Evolutionary conservation across 2,797 vertebrate species (phyloP), one percentile per base, ranked within the genome.

Genomic region (Potorous gilbertii): DNA sequence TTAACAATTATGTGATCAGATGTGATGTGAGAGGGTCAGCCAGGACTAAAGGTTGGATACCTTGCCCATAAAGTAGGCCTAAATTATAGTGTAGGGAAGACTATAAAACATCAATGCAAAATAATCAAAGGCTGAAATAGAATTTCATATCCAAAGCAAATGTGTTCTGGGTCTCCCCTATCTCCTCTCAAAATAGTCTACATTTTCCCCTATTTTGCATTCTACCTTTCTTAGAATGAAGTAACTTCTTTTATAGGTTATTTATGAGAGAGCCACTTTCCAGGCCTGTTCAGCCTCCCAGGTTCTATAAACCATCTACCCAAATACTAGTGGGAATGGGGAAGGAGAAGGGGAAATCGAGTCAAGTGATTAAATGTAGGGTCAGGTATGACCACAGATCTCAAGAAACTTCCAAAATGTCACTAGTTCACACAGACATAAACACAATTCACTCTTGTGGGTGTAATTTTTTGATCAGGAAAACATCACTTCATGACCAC

Each of bases 61-160:
- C 89, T 91, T 97, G 95, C 95, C 96, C 98, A 96, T 90, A 96
- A 97, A 98, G 98, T 96, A 96, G 55, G 92, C 8, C 95, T 96
- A 96, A 96, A 54, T 96, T 98, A 95, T 89, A 95, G 92, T 94
- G 57, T 21, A 0, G 0, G 90, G 94, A 87, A 96, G 55, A 91
- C 56, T 93, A 93, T 96, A 95, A 87, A 87, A 9, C 40, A 46
- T 87, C 40, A 87, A 27, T 11, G 40, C 40, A 50, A 87, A 87
- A 21, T 87, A 87, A 87, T 87, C 9, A 10, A 24, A 87, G 10
- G 74, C 40, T 94, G 66, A 31, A 95, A 95, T 92, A 94, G 46
- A 95, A 92, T 95, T 94, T 95, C 74, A 46, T 62, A 93, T 95
- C 92, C 91, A 91, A 59, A 95, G 55, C 55, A 90, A 92, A 93